These are phyloP conservation scores for Hyposoter dolosus DNA, from an alignment of 2,888 invertebrate genomes.

Conservation along the genomic window DNA sequence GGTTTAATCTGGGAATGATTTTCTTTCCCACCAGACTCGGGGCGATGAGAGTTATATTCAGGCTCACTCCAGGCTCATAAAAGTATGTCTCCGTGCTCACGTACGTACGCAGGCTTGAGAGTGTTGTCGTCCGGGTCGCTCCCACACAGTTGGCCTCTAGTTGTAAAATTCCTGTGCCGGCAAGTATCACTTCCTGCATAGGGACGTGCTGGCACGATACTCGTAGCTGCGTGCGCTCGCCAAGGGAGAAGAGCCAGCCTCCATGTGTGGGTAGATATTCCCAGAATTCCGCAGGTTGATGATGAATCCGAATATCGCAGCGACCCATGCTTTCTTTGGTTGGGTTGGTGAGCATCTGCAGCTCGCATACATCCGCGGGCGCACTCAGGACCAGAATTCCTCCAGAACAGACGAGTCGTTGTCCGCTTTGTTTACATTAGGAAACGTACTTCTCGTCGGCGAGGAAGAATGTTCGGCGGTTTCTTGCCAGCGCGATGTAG, in stretches of 20 bases:
- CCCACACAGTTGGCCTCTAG: no score
- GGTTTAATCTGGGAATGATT: no score
- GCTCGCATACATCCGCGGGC: background rate
- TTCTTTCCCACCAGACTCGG: background rate
- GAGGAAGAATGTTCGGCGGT: background rate
- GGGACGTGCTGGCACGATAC: background rate
- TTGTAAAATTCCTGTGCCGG: background rate
- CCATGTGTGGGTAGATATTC: background rate
- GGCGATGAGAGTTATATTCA: background rate
- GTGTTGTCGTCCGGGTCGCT: background rate
- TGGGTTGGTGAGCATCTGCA: conserved; percentile 14
- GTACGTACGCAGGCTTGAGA: background rate
- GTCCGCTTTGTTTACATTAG: background rate
- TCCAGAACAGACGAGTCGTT: no score
- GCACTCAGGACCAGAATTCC: no score
- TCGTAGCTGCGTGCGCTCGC: background rate
- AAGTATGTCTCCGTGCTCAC: background rate
- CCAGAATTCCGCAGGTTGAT: background rate
- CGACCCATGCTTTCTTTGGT: background rate
- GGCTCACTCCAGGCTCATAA: background rate
- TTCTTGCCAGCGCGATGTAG: background rate
- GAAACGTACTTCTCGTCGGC: background rate
- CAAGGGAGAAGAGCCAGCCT: background rate
- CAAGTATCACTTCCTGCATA: background rate
- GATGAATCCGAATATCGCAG: background rate